phyloP scores from a whole-genome alignment of 2,888 invertebrate genomes.

The Oligia fasciuncula region DNA sequence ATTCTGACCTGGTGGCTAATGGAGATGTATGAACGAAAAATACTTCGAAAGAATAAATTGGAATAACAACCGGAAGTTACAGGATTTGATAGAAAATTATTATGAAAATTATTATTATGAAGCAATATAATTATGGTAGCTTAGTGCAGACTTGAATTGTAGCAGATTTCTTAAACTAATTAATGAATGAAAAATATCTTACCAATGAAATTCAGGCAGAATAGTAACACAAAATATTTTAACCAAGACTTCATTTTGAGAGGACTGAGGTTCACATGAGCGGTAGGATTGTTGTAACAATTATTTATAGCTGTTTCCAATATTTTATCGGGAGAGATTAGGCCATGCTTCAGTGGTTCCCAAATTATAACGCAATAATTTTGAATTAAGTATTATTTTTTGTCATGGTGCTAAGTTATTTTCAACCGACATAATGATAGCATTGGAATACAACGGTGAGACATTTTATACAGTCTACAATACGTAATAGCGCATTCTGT shows the following conservation, averaged over 20 bases:
- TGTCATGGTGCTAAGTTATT: background rate
- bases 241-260: slow-evolving; percentile 21
- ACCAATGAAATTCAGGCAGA: slow-evolving; percentile 20
- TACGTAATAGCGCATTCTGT: too few relatives aligned
- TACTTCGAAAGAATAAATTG: background rate
- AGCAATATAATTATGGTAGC: background rate
- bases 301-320: slow-evolving; percentile 2
- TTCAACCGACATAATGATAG: too few relatives aligned
- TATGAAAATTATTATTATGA: too few relatives aligned
- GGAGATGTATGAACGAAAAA: background rate
- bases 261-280: background rate
- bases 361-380: background rate
- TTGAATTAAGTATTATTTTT: background rate
- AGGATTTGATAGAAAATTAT: background rate
- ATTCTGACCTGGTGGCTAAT: background rate
- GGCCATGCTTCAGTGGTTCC: slow-evolving; percentile 14
- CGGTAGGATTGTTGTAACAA: background rate
- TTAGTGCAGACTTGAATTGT: background rate
- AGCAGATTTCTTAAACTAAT: background rate
- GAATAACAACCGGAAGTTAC: too few relatives aligned
- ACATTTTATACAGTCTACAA: too few relatives aligned
- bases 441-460: background rate
- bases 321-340: background rate
- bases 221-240: slow-evolving; percentile 17
- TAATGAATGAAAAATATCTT: background rate